Evolutionary conservation across 2,888 invertebrate genomes (phyloP).

Genomic region (Cistogaster globosa): DNA sequence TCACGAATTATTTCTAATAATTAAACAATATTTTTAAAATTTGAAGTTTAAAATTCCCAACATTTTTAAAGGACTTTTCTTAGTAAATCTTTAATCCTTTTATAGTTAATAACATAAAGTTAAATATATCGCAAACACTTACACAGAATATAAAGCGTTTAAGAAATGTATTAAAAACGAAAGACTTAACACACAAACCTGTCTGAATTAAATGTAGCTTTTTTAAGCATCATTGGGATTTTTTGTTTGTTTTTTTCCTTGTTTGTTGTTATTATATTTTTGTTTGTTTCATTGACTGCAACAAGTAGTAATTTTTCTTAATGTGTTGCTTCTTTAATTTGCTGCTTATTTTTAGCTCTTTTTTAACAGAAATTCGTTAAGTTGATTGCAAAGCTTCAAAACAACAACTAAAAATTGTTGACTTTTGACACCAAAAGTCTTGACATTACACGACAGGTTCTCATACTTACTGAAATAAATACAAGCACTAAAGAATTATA

Average conservation of each 20-base stretch:
- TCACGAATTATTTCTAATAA: too few species aligned
- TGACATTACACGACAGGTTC: conserved; percentile 67
- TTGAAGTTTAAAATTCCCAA: background rate
- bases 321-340: conserved; percentile 33
- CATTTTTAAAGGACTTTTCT: conserved; percentile 5
- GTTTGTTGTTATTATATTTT: conserved; percentile 1
- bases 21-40: background rate
- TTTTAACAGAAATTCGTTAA: conserved; percentile 3
- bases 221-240: conserved; percentile 18
- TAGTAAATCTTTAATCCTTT: conserved; percentile 58
- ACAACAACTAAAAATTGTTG: conserved; percentile 27
- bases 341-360: background rate
- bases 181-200: conserved; percentile 57
- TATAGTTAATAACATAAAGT: conserved; percentile 34
- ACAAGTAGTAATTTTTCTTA: conserved; percentile 62
- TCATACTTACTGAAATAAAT: conserved; percentile 62
- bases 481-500: conserved; percentile 52
- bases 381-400: conserved; percentile 5
- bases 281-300: conserved; percentile 37
- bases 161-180: conserved; percentile 4
- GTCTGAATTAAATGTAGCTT: conserved; percentile 27
- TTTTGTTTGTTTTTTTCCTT: too few species aligned
- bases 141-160: conserved; percentile 25
- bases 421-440: conserved; percentile 64
- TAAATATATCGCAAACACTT: conserved; percentile 36